Conservation (phyloP, 64 coral and sea anemone species). For the Orbicella faveolata region DNA sequence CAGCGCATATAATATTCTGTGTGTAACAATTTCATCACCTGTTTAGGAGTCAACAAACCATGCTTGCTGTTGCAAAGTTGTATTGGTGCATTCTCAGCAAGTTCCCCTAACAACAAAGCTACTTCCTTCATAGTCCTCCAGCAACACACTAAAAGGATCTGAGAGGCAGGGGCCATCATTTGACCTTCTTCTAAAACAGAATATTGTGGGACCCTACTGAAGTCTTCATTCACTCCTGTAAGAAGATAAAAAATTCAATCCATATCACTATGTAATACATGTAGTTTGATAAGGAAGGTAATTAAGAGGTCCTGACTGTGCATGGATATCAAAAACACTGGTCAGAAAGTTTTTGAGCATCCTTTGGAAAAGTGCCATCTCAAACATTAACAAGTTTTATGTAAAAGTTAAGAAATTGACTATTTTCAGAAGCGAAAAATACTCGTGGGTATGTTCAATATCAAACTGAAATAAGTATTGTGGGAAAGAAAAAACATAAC, state of each 20-base stretch:
- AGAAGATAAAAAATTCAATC: neutral
- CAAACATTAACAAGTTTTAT: too few relatives aligned
- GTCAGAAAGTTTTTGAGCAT: too few relatives aligned
- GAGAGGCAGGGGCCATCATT: conserved; percentile 59
- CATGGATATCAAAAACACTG: too few relatives aligned
- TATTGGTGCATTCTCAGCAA: conserved; percentile 56
- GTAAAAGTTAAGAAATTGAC: too few relatives aligned
- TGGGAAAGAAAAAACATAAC: too few relatives aligned
- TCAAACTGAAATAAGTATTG: too few relatives aligned
- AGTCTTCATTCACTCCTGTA: neutral
- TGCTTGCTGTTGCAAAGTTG: neutral
- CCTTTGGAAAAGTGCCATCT: too few relatives aligned
- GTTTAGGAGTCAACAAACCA: conserved; percentile 61
- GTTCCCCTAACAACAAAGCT: conserved; percentile 81
- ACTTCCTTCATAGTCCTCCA: conserved; percentile 99
- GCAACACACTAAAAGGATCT: conserved; percentile 90
- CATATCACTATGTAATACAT: too few relatives aligned
- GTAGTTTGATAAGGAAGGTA: too few relatives aligned
- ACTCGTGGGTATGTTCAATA: too few relatives aligned
- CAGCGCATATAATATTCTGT: neutral
- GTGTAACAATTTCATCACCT: conserved; percentile 33
- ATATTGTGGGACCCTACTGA: neutral
- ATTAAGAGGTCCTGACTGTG: too few relatives aligned
- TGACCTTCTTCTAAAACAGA: conserved; percentile 11
- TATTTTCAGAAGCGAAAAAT: too few relatives aligned